Conservation (phyloP, 2,888 invertebrate species). For the Leucania comma region DNA sequence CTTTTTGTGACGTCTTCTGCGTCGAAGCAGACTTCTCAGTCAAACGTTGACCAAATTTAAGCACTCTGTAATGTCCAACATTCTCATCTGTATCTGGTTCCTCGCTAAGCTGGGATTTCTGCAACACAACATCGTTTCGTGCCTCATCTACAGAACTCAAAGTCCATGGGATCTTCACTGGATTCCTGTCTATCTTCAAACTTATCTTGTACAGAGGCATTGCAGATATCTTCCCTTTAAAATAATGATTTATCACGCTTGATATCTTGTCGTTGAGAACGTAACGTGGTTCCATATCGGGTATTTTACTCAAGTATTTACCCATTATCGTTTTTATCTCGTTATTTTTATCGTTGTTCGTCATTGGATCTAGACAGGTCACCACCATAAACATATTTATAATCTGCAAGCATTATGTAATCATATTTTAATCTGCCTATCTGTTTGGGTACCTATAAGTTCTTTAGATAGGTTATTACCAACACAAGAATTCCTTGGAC, state of each 20-base stretch:
- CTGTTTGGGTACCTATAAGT: too few relatives aligned
- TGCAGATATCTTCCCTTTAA: slow-evolving; percentile 78
- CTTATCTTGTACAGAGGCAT: slow-evolving; percentile 83
- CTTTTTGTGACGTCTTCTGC: not conserved
- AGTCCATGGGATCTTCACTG: slow-evolving; percentile 85
- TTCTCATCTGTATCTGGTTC: slow-evolving; percentile 14
- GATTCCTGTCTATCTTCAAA: slow-evolving; percentile 80
- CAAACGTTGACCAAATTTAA: not conserved
- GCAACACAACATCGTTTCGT: slow-evolving; percentile 2
- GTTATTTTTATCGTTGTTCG: slow-evolving; percentile 63
- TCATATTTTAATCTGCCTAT: not conserved
- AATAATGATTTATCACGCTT: slow-evolving; percentile 76
- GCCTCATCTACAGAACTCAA: slow-evolving; percentile 36
- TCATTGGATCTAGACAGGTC: slow-evolving; percentile 65
- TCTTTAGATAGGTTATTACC: too few relatives aligned
- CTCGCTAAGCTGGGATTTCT: slow-evolving; percentile 3
- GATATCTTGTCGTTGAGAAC: slow-evolving; percentile 79
- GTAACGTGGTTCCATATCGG: slow-evolving; percentile 78
- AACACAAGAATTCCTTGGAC: too few relatives aligned
- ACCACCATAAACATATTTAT: slow-evolving; percentile 54
- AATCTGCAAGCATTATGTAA: slow-evolving; percentile 60
- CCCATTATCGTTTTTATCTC: slow-evolving; percentile 71
- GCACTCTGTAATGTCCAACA: slow-evolving; percentile 14
- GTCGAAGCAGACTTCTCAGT: not conserved
- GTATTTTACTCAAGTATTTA: slow-evolving; percentile 76